Conservation (phyloP, 2,888 invertebrate species). For the Drosophila fulvimacula region DNA sequence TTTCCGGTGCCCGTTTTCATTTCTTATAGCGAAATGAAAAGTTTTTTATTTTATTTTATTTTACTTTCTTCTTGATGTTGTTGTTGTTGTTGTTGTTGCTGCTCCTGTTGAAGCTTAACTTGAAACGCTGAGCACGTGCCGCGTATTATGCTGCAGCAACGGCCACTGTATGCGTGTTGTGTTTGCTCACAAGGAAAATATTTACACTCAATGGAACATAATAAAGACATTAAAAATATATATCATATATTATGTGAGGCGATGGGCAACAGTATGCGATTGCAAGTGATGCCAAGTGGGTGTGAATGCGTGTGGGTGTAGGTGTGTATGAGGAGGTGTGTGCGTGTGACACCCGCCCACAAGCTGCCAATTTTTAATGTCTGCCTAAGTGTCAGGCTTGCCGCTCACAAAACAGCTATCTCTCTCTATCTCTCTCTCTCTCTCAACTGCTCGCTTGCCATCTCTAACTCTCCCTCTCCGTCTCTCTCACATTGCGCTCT, state of each 20-base stretch:
- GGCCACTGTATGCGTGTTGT: slow-evolving; percentile 17
- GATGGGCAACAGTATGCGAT: slow-evolving; percentile 27
- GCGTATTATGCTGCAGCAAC: slow-evolving; percentile 54
- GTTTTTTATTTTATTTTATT: slow-evolving; percentile 26
- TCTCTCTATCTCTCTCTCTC: not conserved
- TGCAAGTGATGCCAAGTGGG: slow-evolving; percentile 22
- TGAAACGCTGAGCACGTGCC: slow-evolving; percentile 69
- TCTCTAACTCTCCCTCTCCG: not conserved
- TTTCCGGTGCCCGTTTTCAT: slow-evolving; percentile 4
- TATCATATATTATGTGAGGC: slow-evolving; percentile 60
- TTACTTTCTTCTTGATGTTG: not conserved
- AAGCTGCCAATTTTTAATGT: slow-evolving; percentile 67
- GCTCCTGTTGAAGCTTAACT: slow-evolving; percentile 48
- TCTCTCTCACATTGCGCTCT: not conserved
- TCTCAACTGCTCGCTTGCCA: slow-evolving; percentile 30
- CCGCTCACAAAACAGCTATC: not conserved
- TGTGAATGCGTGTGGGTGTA: slow-evolving; percentile 4
- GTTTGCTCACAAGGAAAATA: slow-evolving; percentile 66
- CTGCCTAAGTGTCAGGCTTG: slow-evolving; percentile 27
- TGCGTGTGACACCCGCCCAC: slow-evolving; percentile 46
- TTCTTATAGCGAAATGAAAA: slow-evolving; percentile 34
- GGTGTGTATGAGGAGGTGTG: slow-evolving; percentile 23
- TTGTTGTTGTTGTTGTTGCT: too few relatives aligned
- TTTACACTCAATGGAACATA: slow-evolving; percentile 81
- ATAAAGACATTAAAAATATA: slow-evolving; percentile 81